phyloP scores from a whole-genome alignment of 1,140 invertebrate genomes.

The Drosophila parabipectinata region DNA sequence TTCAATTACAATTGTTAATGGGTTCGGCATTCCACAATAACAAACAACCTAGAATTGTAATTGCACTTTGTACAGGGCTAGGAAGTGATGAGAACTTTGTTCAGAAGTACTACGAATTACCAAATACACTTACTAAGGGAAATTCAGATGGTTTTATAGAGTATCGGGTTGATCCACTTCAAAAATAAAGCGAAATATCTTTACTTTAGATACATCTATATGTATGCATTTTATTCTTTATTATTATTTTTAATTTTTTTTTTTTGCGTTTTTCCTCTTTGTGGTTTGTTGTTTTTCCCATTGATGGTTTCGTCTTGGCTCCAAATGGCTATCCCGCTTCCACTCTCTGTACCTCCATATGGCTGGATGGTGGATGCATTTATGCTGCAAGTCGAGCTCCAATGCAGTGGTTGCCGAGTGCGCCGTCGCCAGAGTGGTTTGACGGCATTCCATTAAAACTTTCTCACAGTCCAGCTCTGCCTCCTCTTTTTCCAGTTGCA shows the following conservation, averaged over 20 bases:
- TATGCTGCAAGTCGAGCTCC: conserved; percentile 45
- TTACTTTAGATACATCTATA: conserved; percentile 2
- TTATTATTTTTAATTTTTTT: background rate
- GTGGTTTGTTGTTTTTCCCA: conserved; percentile 75
- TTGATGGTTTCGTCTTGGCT: conserved; percentile 65
- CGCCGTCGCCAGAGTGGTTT: conserved; percentile 68
- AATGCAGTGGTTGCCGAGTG: conserved; percentile 33
- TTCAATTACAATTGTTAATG: conserved; percentile 75
- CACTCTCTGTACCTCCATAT: conserved; percentile 30
- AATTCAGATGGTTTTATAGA: too few relatives aligned
- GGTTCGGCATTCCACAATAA: conserved; percentile 58
- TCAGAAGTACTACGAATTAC: too few relatives aligned
- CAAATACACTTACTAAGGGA: too few relatives aligned
- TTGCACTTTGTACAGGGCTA: conserved; percentile 57
- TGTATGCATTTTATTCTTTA: conserved; percentile 11
- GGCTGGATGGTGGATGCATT: conserved; percentile 10
- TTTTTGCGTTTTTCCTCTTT: conserved; percentile 21
- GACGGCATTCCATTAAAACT: conserved; percentile 84
- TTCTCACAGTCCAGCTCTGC: conserved; percentile 79
- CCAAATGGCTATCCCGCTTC: conserved; percentile 56
- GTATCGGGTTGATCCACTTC: conserved; percentile 57
- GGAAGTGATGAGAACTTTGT: too few relatives aligned
- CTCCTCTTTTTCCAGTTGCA: conserved; percentile 55
- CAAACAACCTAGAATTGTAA: conserved; percentile 20
- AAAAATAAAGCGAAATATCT: conserved; percentile 66